phyloP scores from a whole-genome alignment of 2,888 invertebrate genomes.

The Drosophila tripunctata region DNA sequence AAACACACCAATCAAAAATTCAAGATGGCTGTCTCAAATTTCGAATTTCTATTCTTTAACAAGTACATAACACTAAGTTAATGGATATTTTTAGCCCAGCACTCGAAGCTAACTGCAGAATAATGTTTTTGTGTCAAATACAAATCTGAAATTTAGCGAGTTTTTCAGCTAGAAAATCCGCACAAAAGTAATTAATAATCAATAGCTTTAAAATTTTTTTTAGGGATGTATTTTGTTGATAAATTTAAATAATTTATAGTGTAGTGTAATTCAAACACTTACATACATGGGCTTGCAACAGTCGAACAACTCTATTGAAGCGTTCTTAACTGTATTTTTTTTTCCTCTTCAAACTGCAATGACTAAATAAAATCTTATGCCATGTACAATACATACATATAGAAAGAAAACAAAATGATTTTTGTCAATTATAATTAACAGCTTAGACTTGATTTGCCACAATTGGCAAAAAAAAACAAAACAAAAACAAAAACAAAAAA shows the following conservation, averaged over 20 bases:
- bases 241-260: too few species aligned
- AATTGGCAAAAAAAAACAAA: conserved; percentile 2
- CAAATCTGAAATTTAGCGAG: too few species aligned
- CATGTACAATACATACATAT: background rate
- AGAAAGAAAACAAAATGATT: conserved; percentile 4
- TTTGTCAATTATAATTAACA: conserved; percentile 19
- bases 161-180: too few species aligned
- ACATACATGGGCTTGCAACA: too few species aligned
- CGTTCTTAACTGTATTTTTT: too few species aligned
- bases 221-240: too few species aligned
- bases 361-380: background rate
- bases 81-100: background rate
- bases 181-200: too few species aligned
- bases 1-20: background rate
- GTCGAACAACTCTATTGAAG: too few species aligned
- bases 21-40: background rate
- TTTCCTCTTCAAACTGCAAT: background rate
- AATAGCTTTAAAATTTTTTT: too few species aligned
- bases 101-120: too few species aligned
- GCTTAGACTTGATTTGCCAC: conserved; percentile 23
- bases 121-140: too few species aligned
- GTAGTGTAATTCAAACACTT: too few species aligned
- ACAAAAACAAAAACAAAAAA: background rate
- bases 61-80: background rate
- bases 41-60: background rate